Percentiles rank a stretch among this genome's conserved stretches.
Conservation (phyloP, 2,113 vertebrate genomes). For the Hippocampus barbouri region DNA sequence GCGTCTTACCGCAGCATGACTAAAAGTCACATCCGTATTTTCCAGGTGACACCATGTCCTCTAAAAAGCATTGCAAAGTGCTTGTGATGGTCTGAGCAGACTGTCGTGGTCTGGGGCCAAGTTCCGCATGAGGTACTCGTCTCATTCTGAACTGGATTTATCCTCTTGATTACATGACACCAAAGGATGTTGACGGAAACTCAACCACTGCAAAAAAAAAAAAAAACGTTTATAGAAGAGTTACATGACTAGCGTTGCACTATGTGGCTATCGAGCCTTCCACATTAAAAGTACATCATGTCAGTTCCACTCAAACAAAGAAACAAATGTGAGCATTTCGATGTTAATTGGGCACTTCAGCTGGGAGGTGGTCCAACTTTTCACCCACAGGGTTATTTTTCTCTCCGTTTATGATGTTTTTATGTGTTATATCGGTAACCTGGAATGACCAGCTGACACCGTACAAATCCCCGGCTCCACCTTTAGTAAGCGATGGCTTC, state of each 20-base stretch:
- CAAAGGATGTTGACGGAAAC: not conserved
- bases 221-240: not conserved
- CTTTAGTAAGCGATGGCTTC: not conserved
- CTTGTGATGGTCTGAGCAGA: slow-evolving; percentile 21
- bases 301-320: not conserved
- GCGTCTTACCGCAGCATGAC: slow-evolving; percentile 1
- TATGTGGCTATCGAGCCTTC: not conserved
- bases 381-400: not conserved
- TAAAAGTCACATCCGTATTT: slow-evolving; percentile 42
- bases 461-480: not conserved
- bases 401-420: not conserved
- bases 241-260: not conserved
- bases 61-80: slow-evolving; percentile 3
- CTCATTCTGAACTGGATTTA: slow-evolving; percentile 23
- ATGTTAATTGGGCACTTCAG: not conserved
- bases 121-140: slow-evolving; percentile 23
- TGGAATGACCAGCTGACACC: not conserved
- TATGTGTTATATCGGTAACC: not conserved
- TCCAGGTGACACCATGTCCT: slow-evolving; percentile 50
- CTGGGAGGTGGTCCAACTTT: not conserved
- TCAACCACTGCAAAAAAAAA: not conserved
- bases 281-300: slow-evolving; percentile 10
- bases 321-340: not conserved
- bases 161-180: not conserved
- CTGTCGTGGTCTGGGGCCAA: slow-evolving; percentile 27